Conservation (phyloP, 2,113 vertebrate genomes). For the Daubentonia madagascariensis region DNA sequence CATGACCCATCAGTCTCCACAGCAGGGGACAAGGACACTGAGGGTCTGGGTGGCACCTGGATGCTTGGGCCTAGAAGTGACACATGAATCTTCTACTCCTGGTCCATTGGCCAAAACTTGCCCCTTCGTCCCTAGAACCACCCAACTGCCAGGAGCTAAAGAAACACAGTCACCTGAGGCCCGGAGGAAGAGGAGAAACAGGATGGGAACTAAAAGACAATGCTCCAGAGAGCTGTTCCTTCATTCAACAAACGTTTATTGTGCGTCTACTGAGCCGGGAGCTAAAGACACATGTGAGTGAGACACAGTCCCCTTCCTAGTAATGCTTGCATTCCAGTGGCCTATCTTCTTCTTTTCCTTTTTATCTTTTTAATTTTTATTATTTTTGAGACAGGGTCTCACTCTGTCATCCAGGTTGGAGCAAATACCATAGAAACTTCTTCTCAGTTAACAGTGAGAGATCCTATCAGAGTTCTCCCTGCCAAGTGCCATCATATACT, state of each 20-base stretch:
- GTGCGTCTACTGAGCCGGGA: no score
- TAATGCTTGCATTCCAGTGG: not conserved
- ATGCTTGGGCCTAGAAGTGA: not conserved
- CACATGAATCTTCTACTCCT: rapidly evolving
- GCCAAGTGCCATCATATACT: not conserved
- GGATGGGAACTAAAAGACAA: not conserved
- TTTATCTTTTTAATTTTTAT: no score
- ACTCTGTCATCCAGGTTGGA: no score
- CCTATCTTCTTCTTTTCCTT: not conserved
- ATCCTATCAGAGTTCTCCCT: not conserved
- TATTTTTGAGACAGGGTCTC: no score
- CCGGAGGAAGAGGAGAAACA: not conserved
- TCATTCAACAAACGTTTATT: not conserved
- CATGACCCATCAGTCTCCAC: not conserved
- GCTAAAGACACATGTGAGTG: not conserved
- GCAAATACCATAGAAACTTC: not conserved
- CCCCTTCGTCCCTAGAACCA: not conserved
- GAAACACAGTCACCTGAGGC: not conserved
- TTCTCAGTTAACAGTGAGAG: not conserved
- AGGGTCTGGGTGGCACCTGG: not conserved
- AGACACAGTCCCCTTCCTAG: not conserved
- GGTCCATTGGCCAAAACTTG: no score
- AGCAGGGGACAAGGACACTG: not conserved
- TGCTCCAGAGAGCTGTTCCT: not conserved
- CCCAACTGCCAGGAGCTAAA: not conserved